These are phyloP conservation scores for Perca fluviatilis DNA, from an alignment of 2,113 vertebrate genomes.

Conservation along the genomic window DNA sequence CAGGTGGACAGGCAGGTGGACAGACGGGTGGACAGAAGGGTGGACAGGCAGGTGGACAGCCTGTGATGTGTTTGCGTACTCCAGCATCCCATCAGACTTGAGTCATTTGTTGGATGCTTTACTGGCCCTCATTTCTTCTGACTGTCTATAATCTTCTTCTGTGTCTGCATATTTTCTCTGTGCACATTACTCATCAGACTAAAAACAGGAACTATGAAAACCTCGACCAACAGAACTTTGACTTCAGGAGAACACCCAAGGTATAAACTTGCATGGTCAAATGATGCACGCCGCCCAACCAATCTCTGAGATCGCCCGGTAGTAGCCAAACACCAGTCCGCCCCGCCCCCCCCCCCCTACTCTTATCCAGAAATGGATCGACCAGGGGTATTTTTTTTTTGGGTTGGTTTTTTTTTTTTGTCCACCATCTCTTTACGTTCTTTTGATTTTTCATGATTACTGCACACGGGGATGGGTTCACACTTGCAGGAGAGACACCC, in stretches of 20 bases:
- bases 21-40: neutral
- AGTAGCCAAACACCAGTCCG: constrained; percentile 66
- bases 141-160: constrained; percentile 99
- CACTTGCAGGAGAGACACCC: constrained; percentile 63
- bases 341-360: constrained; percentile 63
- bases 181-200: constrained; percentile 99
- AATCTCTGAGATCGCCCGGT: constrained; percentile 76
- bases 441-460: constrained; percentile 79
- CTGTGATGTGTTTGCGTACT: constrained; percentile 88
- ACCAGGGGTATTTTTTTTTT: too few relatives aligned
- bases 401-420: too few relatives aligned
- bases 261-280: constrained; percentile 99
- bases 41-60: constrained; percentile 1
- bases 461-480: constrained; percentile 71
- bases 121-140: constrained; percentile 91
- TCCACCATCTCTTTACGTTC: constrained; percentile 80
- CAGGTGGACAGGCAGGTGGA: neutral
- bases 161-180: constrained; percentile 99
- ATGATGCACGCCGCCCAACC: constrained; percentile 96
- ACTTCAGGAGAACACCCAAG: constrained; percentile 99
- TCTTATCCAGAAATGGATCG: too few relatives aligned
- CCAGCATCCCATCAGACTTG: constrained; percentile 86
- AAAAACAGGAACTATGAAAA: constrained; percentile 99
- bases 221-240: constrained; percentile 99
- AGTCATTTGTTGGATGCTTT: constrained; percentile 93